phyloP scores from a whole-genome alignment of 2,113 vertebrate species.

The Grammomys surdaster region DNA sequence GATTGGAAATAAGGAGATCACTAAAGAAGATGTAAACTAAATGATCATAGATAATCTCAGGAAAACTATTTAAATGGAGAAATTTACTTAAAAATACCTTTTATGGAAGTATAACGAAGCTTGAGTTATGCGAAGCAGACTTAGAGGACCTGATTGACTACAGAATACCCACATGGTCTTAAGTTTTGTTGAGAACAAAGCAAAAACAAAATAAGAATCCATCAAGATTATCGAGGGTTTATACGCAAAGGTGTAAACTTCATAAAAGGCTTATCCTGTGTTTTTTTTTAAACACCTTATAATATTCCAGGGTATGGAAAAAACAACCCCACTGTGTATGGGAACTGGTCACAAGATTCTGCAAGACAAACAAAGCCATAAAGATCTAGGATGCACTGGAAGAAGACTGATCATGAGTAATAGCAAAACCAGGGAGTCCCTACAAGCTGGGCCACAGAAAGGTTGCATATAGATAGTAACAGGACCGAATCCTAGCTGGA shows the following conservation, averaged over 20 bases:
- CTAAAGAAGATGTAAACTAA: not conserved
- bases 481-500: not conserved
- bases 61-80: slow-evolving; percentile 17
- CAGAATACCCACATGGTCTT: not conserved
- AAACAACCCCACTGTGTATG: not conserved
- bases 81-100: slow-evolving; percentile 17
- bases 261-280: not conserved
- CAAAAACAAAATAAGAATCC: not conserved
- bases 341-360: not conserved
- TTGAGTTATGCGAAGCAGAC: not conserved
- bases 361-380: not conserved
- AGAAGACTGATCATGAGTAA: not conserved
- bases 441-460: no score
- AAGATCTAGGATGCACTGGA: not conserved
- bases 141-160: not conserved
- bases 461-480: not conserved
- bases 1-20: not conserved
- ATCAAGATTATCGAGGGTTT: not conserved
- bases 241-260: not conserved
- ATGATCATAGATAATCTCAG: slow-evolving; percentile 8
- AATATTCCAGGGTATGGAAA: not conserved
- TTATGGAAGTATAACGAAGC: not conserved
- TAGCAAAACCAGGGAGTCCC: not conserved
- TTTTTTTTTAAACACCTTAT: not conserved
- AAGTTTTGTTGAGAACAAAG: not conserved